These are phyloP conservation scores for Cyrtodaria siliqua DNA, from an alignment of 2,888 invertebrate species.

Conservation along the genomic window DNA sequence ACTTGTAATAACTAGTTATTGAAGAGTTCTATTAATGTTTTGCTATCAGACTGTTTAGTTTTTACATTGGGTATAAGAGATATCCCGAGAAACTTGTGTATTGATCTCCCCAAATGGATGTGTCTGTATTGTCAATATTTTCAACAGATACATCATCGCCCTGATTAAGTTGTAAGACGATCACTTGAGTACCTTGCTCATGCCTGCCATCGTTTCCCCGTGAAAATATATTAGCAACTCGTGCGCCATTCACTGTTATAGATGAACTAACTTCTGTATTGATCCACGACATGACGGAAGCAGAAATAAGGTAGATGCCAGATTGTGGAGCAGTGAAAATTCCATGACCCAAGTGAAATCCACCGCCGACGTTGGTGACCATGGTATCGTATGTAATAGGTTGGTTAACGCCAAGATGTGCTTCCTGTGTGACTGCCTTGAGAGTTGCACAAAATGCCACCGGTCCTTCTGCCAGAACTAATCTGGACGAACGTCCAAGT, in stretches of 20 bases:
- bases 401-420: constrained; percentile 8
- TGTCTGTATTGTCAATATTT: neutral
- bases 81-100: constrained; percentile 22
- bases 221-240: constrained; percentile 6
- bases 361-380: constrained; percentile 8
- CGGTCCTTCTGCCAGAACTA: neutral
- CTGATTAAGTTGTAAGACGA: neutral
- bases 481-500: neutral
- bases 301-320: constrained; percentile 11
- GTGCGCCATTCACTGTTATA: constrained; percentile 10
- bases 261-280: constrained; percentile 1
- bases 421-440: neutral
- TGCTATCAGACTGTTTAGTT: too few relatives aligned
- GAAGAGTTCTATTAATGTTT: too few relatives aligned
- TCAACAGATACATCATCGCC: constrained; percentile 13
- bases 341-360: constrained; percentile 1
- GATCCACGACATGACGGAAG: constrained; percentile 13
- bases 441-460: constrained; percentile 7
- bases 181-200: constrained; percentile 15
- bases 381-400: constrained; percentile 9
- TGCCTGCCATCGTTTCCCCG: constrained; percentile 2
- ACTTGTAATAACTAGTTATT: too few relatives aligned
- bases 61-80: constrained; percentile 5
- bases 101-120: constrained; percentile 1
- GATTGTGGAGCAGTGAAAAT: constrained; percentile 10